A percentile compares a stretch with the other conserved stretches of the same genome.
Conservation (phyloP, 2,888 invertebrate genomes). For the Strigamia transsilvanica region DNA sequence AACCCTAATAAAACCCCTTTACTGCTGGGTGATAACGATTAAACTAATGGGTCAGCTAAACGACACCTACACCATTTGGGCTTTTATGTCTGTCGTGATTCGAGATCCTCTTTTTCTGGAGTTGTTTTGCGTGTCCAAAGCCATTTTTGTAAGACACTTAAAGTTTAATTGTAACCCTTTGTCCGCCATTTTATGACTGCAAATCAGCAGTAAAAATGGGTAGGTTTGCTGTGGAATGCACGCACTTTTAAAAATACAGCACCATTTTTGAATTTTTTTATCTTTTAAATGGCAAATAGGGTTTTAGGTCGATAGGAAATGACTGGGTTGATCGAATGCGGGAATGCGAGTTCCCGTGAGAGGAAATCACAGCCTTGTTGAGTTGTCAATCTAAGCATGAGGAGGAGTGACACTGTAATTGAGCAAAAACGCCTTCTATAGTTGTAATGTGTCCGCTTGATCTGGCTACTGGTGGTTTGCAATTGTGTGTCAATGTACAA, state of each 20-base stretch:
- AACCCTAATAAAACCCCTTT: no score
- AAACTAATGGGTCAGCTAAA: not conserved
- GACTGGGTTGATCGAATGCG: not conserved
- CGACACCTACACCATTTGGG: not conserved
- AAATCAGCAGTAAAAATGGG: not conserved
- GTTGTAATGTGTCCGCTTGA: slow-evolving; percentile 23
- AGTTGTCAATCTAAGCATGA: slow-evolving; percentile 24
- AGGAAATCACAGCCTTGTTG: slow-evolving; percentile 35
- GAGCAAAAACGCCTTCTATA: slow-evolving; percentile 16
- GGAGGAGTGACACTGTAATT: slow-evolving; percentile 12
- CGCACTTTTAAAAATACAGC: no score
- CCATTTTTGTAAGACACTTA: slow-evolving; percentile 4
- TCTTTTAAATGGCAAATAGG: not conserved
- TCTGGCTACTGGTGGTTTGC: slow-evolving; percentile 18
- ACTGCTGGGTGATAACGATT: not conserved
- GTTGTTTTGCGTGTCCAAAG: not conserved
- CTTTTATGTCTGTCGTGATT: not conserved
- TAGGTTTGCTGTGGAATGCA: not conserved
- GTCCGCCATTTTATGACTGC: not conserved
- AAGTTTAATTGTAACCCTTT: slow-evolving; percentile 22
- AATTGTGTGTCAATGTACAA: not conserved
- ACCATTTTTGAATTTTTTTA: no score
- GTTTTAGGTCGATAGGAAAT: slow-evolving; percentile 4
- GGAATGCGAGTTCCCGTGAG: slow-evolving; percentile 23
- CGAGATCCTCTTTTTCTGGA: not conserved